Evolutionary conservation across 2,797 vertebrate genomes (phyloP), one percentile per base, ranked within the genome.

Genomic region (Vireo griseus): DNA sequence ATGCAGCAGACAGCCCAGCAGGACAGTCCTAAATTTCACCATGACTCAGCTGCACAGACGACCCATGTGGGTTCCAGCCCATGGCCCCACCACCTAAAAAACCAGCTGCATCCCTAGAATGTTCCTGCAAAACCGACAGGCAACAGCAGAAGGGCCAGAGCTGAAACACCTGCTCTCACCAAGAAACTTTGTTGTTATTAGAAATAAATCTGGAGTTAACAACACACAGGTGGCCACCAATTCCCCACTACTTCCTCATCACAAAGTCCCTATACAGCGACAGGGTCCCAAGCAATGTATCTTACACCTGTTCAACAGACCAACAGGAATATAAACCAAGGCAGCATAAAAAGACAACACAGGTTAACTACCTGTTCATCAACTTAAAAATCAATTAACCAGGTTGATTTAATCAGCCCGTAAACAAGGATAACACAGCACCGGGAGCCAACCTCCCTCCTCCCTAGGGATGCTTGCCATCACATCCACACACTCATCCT

Each of bases 401-500:
- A 10, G 42, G 45, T 8, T 31, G 69, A 67, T 67, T 55, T 9
- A 62, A 81, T 25, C 61, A 71, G 74, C 44, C 15, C 44, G 35
- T 2, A 21, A 61, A 50, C 2, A 58, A 1, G 11, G 80, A 12
- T 39, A 69, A 65, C 18, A 19, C 47, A 13, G 21, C 2, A 0
- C 31, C 24, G 1, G 28, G 22, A 48, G 42, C 16, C 28, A 50
- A 20, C 19, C 26, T 76, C 58, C 31, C 67, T 55, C 26, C 22
- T 65, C 33, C 52, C 40, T 10, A 2, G 50, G 29, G 71, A 51
- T 8, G 40, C 10, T 20, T 37, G 15, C 62, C 66, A 15, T 18
- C 10, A 0, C 39, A 51, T 44, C 93, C 50, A 3, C 0, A 4
- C 48, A 1, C 48, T 35, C 40, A 5, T 17, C n/a, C 3, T 1